phyloP scores from a whole-genome alignment of 2,113 vertebrate genomes.

The Riparia riparia region DNA sequence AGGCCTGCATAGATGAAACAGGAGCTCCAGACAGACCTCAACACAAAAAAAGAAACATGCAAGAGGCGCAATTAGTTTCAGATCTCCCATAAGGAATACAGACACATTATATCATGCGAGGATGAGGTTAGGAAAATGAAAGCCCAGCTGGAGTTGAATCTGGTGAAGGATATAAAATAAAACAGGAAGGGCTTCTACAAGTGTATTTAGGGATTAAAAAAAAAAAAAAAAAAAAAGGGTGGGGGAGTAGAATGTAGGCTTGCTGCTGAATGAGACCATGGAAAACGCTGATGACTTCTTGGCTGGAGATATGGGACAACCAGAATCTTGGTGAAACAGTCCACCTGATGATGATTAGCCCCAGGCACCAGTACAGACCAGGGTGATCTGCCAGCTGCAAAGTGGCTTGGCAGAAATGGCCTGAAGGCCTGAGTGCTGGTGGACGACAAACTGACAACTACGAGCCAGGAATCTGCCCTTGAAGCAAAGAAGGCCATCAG shows the following conservation, averaged over 20 bases:
- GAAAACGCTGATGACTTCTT: not conserved
- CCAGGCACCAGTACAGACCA: not conserved
- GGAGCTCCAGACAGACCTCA: not conserved
- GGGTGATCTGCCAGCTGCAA: not conserved
- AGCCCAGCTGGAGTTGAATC: not conserved
- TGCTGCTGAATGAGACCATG: not conserved
- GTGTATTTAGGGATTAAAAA: not conserved
- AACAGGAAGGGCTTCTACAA: not conserved
- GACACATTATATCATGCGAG: not conserved
- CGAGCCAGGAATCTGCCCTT: not conserved
- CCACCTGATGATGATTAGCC: not conserved
- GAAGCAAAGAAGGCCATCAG: not conserved
- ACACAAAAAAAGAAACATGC: not conserved
- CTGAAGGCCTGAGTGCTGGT: not conserved
- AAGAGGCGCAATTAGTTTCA: not conserved
- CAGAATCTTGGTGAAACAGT: not conserved
- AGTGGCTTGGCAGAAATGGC: not conserved
- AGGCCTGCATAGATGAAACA: not conserved
- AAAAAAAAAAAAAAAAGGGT: not conserved
- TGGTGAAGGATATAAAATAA: not conserved
- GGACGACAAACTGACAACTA: not conserved
- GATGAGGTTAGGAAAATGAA: not conserved
- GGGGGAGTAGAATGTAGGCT: not conserved
- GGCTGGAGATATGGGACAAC: not conserved
- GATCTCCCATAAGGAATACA: not conserved